Base-by-base conservation (phyloP, 1,140 invertebrate genomes). In the Tenebrio molitor region DNA sequence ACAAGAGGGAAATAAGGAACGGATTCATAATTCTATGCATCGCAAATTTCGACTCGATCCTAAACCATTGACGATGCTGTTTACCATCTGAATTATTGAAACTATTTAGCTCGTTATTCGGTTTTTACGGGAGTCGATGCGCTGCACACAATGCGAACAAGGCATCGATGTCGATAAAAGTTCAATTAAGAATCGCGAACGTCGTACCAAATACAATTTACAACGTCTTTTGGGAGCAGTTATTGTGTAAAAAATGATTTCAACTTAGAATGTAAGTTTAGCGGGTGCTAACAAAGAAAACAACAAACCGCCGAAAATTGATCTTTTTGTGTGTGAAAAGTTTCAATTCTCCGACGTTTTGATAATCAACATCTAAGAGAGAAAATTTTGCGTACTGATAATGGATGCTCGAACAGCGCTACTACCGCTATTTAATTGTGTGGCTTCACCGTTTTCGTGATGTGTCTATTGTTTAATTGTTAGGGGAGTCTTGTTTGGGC, bases 381-480 rank as follows among this genome's bases (percentile, higher is more conserved):
- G 50, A 58, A 58, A 58, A 58, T 58, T 58, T 58, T 29, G 21
- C 50, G 46, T 53, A 53, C 46, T 53, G 17, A 53, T 53, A 53
- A 53, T 53, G 46, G 14, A 53, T 53, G 46, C 21, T 53, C 29
- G 46, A 53, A 53, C 46, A 29, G 46, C 46, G 50, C 15, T 58
- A 25, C 50, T 58, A 58, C 50, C 50, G 50, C 50, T 58, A 58
- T 58, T 58, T 58, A 58, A 58, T 58, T 58, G 50, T 58, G 50
- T 25, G 50, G 50, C 50, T n/a, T 46, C 16, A 46, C 42, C 42
- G 42, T 46, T 58, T 29, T 58, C 50, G 50, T 58, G 50, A 58
- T 58, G 50, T 58, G 50, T 58, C 50, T 58, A 58, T 58, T 58
- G 50, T 58, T 58, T 58, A 58, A 58, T 58, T 58, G 50, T 58